These are phyloP conservation scores for Leucoraja erinaceus DNA, from an alignment of 2,113 vertebrate genomes.

Conservation along the genomic window DNA sequence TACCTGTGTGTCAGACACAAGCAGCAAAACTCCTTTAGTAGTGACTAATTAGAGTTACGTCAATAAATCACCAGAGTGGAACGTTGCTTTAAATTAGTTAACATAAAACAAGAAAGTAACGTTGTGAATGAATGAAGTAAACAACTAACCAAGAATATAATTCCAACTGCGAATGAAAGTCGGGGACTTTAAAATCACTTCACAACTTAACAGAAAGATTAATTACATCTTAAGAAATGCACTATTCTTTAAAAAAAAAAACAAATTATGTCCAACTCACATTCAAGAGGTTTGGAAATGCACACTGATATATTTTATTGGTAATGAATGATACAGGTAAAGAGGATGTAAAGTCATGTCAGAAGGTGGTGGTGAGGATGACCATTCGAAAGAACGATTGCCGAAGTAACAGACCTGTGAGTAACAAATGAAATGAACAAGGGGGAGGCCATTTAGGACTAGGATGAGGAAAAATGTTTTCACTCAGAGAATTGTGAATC, in stretches of 20 bases:
- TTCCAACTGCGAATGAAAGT: not conserved
- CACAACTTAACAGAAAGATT: not conserved
- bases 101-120: not conserved
- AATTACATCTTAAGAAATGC: not conserved
- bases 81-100: not conserved
- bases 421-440: slow-evolving; percentile 42
- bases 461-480: too few species aligned
- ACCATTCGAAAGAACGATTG: slow-evolving; percentile 96
- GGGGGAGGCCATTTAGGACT: too few species aligned
- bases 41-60: too few species aligned
- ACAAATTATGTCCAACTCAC: not conserved
- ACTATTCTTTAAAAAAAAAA: not conserved
- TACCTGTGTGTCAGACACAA: not conserved
- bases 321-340: slow-evolving; percentile 67
- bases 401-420: slow-evolving; percentile 87
- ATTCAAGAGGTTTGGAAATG: not conserved
- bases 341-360: slow-evolving; percentile 94
- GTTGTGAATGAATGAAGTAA: not conserved
- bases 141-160: not conserved
- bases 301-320: not conserved
- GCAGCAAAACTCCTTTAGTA: not conserved
- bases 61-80: not conserved
- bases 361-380: slow-evolving; percentile 96
- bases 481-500: too few species aligned
- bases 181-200: not conserved